Conservation (phyloP, 64 coral and sea anemone genomes). For the Stylophora pistillata region DNA sequence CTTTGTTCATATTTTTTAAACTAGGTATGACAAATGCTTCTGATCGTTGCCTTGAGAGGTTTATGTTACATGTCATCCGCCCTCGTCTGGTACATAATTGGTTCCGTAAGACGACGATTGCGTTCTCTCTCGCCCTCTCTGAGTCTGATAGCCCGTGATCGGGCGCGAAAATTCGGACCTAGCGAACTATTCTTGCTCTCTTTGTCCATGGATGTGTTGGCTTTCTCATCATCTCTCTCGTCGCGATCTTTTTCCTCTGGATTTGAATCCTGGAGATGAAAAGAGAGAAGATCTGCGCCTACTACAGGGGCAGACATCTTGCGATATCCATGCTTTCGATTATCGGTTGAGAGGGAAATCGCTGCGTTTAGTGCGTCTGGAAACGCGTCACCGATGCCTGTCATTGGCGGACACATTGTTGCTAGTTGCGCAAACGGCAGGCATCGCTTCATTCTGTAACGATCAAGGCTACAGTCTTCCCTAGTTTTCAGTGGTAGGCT, state of each 20-base stretch:
- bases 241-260: neutral
- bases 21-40: neutral
- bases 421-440: conserved; percentile 18
- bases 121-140: neutral
- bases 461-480: conserved; percentile 28
- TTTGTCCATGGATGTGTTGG: neutral
- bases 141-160: neutral
- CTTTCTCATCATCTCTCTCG: neutral
- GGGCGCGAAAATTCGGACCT: neutral
- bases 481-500: conserved; percentile 11
- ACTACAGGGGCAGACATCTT: conserved; percentile 9
- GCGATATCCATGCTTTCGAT: neutral
- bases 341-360: neutral
- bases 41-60: neutral
- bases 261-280: neutral
- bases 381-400: neutral
- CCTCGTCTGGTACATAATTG: neutral
- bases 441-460: neutral
- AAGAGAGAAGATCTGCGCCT: neutral
- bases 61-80: conserved; percentile 13
- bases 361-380: neutral
- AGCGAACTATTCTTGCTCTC: neutral
- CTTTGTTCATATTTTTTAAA: too few relatives aligned
- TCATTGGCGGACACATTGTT: neutral
- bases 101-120: conserved; percentile 9